Percentiles rank a stretch among this genome's conserved stretches.
Conservation (phyloP, 2,113 vertebrate species). For the Neodon shergylaensis region DNA sequence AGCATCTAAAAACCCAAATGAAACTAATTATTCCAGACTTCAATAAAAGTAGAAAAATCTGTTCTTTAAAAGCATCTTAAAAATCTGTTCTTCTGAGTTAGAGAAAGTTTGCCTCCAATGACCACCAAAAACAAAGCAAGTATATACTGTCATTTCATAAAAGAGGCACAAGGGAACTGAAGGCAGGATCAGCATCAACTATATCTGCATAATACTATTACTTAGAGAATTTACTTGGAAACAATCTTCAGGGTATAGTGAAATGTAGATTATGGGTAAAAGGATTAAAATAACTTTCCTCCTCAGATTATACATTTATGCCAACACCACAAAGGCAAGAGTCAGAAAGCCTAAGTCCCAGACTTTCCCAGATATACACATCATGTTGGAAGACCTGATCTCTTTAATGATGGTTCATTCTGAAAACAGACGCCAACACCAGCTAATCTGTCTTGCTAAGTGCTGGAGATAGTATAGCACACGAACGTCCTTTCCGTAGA, state of each 20-base stretch:
- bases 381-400: background rate
- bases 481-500: background rate
- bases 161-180: background rate
- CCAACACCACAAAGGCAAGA: background rate
- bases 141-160: background rate
- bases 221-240: background rate
- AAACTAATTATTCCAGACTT: constrained; percentile 8
- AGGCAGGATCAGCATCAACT: background rate
- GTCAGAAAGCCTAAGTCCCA: background rate
- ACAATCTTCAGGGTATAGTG: background rate
- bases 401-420: background rate
- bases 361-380: background rate
- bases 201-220: background rate
- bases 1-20: constrained; percentile 29
- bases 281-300: background rate
- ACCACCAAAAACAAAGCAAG: background rate
- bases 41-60: background rate
- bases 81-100: constrained; percentile 31
- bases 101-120: constrained; percentile 15
- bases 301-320: background rate
- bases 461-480: background rate
- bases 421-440: background rate
- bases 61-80: background rate
- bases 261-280: background rate
- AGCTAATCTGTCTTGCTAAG: background rate